Conservation (phyloP, 2,797 vertebrate species). For the Buceros bicornis region DNA sequence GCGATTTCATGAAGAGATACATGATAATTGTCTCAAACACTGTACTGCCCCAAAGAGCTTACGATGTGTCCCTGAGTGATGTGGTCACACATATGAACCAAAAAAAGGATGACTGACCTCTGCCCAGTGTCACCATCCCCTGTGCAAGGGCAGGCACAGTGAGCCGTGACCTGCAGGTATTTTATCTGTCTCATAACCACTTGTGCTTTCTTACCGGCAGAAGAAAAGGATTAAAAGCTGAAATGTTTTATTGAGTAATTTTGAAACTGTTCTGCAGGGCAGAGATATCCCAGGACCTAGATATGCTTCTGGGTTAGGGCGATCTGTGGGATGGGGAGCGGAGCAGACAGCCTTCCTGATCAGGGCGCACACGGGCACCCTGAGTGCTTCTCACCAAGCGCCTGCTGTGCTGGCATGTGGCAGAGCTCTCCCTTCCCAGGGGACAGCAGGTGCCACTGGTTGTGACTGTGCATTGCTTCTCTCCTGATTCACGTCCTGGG, state of each 20-base stretch:
- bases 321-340: neutral
- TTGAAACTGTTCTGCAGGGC: neutral
- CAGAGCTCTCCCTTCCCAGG: neutral
- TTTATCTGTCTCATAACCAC: neutral
- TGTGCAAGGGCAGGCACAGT: neutral
- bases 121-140: neutral
- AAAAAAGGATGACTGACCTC: neutral
- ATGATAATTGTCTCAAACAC: neutral
- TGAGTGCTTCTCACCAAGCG: fast-evolving
- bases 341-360: neutral
- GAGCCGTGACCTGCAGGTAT: neutral
- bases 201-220: neutral
- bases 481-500: neutral
- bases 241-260: neutral
- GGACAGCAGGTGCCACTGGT: neutral
- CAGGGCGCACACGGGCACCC: neutral
- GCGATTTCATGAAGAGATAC: neutral
- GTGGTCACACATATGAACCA: neutral
- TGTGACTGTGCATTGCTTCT: neutral
- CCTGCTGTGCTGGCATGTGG: fast-evolving
- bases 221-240: neutral
- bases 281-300: neutral
- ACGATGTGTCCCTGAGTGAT: neutral
- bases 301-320: neutral
- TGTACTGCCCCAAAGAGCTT: neutral